Evolutionary conservation across 2,888 invertebrate genomes (phyloP), one percentile per base, ranked within the genome.

Genomic region (Philaethria dido): DNA sequence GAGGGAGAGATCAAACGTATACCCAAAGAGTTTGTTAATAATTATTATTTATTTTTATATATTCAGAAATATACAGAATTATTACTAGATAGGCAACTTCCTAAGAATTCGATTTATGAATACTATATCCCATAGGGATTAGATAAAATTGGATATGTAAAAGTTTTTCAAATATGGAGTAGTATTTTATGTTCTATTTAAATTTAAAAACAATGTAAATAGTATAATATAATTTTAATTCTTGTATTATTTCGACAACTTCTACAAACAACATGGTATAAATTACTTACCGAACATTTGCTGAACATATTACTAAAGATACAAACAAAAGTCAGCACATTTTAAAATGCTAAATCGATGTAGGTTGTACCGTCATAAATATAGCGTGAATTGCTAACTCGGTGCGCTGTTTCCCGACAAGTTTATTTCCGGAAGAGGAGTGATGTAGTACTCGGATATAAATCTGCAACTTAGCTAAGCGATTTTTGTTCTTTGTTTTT

Each of bases 361-460:
- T 42, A 62, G 42, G 59, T 66, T 42, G 57, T 68, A 69, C 62
- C 52, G 66, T 69, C 64, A 76, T 76, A 75, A 76, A 78, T 75
- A 73, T 76, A 69, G 66, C 63, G 71, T 66, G 68, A 74, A 69
- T 64, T 68, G 74, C 68, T 68, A 69, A 70, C 69, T 62, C 64
- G 55, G 62, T 62, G 67, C 66, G 60, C 62, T 73, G 74, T 74
- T 74, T 73, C 74, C 70, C 72, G 75, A 74, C 75, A 77, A 76
- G 74, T 74, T 73, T 75, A 77, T 76, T 75, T 76, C 75, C 74
- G 72, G 69, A 69, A 70, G 70, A 75, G 71, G 72, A 74, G 68
- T 72, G 69, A 72, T 73, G 71, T 72, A 69, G 65, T 70, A 69
- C 72, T 66, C 59, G 69, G 74, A 73, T 74, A 73, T 73, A 73